Evolutionary conservation across 2,797 vertebrate genomes (phyloP), one percentile per base, ranked within the genome.

Genomic region (Sebastes nivosus): DNA sequence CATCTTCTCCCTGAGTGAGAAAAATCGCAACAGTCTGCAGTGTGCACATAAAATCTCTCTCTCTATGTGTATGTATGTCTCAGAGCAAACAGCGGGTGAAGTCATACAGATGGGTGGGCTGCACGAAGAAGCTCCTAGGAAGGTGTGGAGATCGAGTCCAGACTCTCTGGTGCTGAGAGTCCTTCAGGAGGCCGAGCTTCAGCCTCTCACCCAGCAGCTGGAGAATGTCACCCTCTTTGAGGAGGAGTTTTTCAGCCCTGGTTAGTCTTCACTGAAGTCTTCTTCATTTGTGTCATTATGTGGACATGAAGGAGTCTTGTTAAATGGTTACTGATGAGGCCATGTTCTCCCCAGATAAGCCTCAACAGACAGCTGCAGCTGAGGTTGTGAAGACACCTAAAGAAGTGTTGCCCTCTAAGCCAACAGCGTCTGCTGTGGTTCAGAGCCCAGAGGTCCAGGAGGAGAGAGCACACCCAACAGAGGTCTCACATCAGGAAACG

Each of bases 121-220:
- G 42, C 95, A 96, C 55, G 96, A 89, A 59, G 96, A 96, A 52
- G 93, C 93, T 68, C 96, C 95, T 46, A 95, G 97, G 84, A 98
- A 95, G 85, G 94, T 94, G 24, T 98, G 97, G 97, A 96, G 95
- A 12, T 95, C 90, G 85, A 97, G 93, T 84, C 97, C 97, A 12
- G 96, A 95, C 74, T 94, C 96, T 68, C 96, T 96, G 55, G 96
- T 98, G 82, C 86, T 98, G 34, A 97, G 91, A 85, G 93, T 96
- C 50, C 95, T 98, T 7, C 96, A 96, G 82, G 97, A 98, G 93
- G 97, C 97, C 18, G 95, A 97, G 74, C 94, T 97, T 68, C 97
- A 97, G 86, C 94, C 96, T 20, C 95, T 97, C 77, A 97, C 97
- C 0, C 96, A 97, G 89, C 80, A 94, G 14, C 87, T 97, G 38